Base-by-base conservation (phyloP, 2,797 vertebrate species). In the Ispidina lecontei region DNA sequence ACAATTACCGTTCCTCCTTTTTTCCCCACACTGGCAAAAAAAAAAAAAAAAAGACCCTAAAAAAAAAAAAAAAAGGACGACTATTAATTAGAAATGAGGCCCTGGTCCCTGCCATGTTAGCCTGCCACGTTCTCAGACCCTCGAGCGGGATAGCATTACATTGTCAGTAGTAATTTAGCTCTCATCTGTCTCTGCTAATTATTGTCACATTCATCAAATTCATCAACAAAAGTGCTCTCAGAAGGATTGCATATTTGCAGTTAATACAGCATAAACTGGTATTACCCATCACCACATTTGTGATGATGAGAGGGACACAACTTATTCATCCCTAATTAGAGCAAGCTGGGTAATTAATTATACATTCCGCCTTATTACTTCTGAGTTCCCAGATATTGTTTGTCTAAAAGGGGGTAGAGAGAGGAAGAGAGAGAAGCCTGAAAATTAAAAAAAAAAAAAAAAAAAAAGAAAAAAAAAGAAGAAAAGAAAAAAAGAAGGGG, bases 281-380 rank as follows among this genome's bases (percentile, higher is more conserved):
- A 99, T 99, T 99, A 99, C 98, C 98, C 98, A 98, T 98, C 98
- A 98, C 98, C 98, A 98, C 98, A 98, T 98, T 98, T 98, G 98
- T 98, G 98, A 98, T 98, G 98, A 98, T 98, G 98, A 99, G 98
- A 99, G 98, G 98, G 98, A 99, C 99, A 99, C 98, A 98, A 98
- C 98, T 98, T 98, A 99, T 99, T 99, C 99, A 99, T 98, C 98
- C 98, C 99, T 99, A 99, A 99, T 99, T 99, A 99, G 98, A 99
- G 98, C 99, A 99, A 99, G 99, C 99, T 99, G 99, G 99, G 99
- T 99, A 99, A 99, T 99, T 99, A 99, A 99, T 99, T 99, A 99
- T 99, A 99, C 99, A 99, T 99, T 99, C 99, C 98, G 98, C 98
- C 99, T 99, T 99, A 99, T 98, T 99, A 98, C 98, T 98, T 99